Percentiles rank a stretch among this genome's conserved stretches.
Evolutionary conservation across 2,888 invertebrate genomes (phyloP).

Genomic region (Anagyrus pseudococci): DNA sequence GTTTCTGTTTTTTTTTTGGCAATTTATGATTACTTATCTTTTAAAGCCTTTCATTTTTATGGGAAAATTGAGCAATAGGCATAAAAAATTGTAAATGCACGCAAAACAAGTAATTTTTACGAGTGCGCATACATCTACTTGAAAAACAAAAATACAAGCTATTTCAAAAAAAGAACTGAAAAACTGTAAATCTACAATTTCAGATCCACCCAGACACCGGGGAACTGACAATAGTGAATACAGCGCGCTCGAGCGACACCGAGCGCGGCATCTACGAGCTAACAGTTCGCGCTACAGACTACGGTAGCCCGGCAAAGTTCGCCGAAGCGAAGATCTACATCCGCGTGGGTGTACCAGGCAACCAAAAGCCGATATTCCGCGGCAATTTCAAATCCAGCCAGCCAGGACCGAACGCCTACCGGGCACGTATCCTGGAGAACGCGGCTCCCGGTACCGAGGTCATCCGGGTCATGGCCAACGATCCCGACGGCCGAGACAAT

Average conservation of each 20-base stretch:
- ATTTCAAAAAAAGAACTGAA: too few relatives aligned
- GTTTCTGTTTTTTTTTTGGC: too few relatives aligned
- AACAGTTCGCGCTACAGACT: conserved; percentile 73
- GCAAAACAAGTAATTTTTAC: too few relatives aligned
- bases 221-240: conserved; percentile 70
- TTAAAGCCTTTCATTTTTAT: too few relatives aligned
- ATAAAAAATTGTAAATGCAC: too few relatives aligned
- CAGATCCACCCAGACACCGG: conserved; percentile 74
- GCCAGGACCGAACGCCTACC: conserved; percentile 74
- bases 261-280: conserved; percentile 78
- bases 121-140: too few relatives aligned
- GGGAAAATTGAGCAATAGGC: too few relatives aligned
- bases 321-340: conserved; percentile 73
- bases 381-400: conserved; percentile 71
- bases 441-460: conserved; percentile 74
- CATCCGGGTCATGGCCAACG: conserved; percentile 75
- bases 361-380: conserved; percentile 80
- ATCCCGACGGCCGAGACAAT: conserved; percentile 79
- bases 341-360: conserved; percentile 81
- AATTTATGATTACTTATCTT: too few relatives aligned
- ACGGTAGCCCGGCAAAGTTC: conserved; percentile 72
- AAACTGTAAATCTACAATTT: too few relatives aligned
- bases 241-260: conserved; percentile 76
- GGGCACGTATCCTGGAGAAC: conserved; percentile 75
- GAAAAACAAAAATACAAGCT: too few relatives aligned